phyloP scores from a whole-genome alignment of 2,113 vertebrate species.

The Spheniscus mendiculus region DNA sequence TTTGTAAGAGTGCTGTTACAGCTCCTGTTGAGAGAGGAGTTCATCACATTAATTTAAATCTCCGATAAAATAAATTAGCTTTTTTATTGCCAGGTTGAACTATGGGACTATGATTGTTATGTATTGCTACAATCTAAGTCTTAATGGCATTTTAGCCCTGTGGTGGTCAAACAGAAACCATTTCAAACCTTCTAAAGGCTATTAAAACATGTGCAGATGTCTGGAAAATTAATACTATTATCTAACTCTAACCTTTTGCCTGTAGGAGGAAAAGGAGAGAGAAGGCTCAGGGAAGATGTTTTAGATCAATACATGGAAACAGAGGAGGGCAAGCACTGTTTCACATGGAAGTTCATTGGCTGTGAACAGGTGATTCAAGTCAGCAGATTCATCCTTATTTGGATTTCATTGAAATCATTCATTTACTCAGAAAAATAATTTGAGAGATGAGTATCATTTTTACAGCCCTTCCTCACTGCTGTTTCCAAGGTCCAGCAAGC shows the following conservation, averaged over 20 bases:
- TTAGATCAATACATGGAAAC: conserved; percentile 72
- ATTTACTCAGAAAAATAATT: conserved; percentile 56
- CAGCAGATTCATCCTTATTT: conserved; percentile 42
- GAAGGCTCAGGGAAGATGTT: conserved; percentile 64
- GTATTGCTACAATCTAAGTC: conserved; percentile 70
- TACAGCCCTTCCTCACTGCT: conserved; percentile 22
- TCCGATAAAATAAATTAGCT: conserved; percentile 73
- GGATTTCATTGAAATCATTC: conserved; percentile 22
- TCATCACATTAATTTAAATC: conserved; percentile 69
- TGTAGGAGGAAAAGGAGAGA: conserved; percentile 70
- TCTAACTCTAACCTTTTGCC: conserved; percentile 77
- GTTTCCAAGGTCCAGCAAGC: conserved; percentile 38
- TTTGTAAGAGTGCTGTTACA: background rate
- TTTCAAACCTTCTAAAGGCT: conserved; percentile 77
- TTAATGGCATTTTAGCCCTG: conserved; percentile 80
- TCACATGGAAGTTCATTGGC: conserved; percentile 35
- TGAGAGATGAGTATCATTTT: conserved; percentile 13
- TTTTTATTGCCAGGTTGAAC: conserved; percentile 67
- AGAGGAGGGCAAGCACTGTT: conserved; percentile 35
- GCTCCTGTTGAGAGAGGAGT: conserved; percentile 36
- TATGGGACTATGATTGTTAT: conserved; percentile 68
- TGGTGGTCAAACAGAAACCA: conserved; percentile 76
- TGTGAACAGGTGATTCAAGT: background rate
- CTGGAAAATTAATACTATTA: conserved; percentile 84
- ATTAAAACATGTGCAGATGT: conserved; percentile 82